Evolutionary conservation across 2,797 vertebrate species (phyloP).

Genomic region (Microtus agrestis): DNA sequence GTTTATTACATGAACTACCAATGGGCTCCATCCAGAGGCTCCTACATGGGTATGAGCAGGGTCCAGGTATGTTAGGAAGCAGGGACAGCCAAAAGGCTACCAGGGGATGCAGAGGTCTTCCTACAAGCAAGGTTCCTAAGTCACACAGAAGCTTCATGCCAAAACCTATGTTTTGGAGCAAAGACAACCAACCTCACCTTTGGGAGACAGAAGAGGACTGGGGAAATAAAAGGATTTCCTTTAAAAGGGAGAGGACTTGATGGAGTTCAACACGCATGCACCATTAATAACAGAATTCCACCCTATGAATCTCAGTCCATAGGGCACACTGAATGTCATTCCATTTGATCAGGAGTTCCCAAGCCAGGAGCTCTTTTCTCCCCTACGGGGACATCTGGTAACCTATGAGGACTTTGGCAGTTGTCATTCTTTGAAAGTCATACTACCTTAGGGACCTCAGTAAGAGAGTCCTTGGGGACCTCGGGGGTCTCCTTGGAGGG

Average conservation of each 20-base stretch:
- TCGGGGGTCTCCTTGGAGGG: not conserved
- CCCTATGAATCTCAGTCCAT: not conserved
- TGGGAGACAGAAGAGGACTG: not conserved
- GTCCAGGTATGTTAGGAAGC: not conserved
- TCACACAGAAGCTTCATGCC: not conserved
- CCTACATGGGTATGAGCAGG: not conserved
- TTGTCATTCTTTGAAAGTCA: not conserved
- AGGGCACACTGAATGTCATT: not conserved
- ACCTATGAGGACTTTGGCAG: not conserved
- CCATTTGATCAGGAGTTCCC: not conserved
- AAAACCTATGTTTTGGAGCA: not conserved
- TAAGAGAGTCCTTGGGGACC: not conserved
- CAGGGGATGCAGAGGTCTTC: not conserved
- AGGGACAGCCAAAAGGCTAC: not conserved
- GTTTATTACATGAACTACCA: not conserved
- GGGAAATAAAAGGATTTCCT: not conserved
- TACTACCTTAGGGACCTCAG: not conserved
- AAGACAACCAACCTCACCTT: not conserved
- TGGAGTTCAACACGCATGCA: not conserved
- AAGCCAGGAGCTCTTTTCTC: not conserved
- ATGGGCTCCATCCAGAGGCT: not conserved
- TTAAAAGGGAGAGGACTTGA: not conserved
- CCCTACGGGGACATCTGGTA: not conserved
- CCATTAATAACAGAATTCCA: conserved; percentile 2
- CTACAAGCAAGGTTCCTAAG: not conserved